Conservation (phyloP, 2,113 vertebrate genomes). For the Alexandromys fortis region DNA sequence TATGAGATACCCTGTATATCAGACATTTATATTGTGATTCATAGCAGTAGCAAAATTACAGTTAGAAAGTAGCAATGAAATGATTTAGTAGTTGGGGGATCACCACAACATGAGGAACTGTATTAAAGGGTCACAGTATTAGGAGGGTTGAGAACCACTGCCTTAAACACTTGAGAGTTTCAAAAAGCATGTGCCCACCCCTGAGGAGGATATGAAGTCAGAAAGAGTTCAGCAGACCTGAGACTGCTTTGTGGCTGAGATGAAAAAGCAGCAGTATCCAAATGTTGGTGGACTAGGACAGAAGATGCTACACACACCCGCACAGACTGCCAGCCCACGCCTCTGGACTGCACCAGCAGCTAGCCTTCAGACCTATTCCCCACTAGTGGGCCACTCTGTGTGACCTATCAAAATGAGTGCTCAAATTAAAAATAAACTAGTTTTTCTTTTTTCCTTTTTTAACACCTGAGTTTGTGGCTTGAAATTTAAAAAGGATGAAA, state of each 20-base stretch:
- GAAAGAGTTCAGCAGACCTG: background rate
- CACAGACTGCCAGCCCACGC: background rate
- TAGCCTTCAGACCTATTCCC: background rate
- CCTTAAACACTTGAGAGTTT: background rate
- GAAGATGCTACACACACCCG: background rate
- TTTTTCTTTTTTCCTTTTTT: background rate
- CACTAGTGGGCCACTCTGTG: background rate
- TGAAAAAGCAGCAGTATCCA: background rate
- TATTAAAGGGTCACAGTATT: background rate
- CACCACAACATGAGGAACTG: background rate
- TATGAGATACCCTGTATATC: background rate
- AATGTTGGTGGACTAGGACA: background rate
- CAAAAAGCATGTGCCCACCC: background rate
- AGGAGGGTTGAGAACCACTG: background rate
- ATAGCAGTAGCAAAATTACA: background rate
- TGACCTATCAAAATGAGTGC: background rate
- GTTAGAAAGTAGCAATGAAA: background rate
- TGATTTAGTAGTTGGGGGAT: background rate
- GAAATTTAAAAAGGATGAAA: slow-evolving; percentile 35
- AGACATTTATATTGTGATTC: background rate
- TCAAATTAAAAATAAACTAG: slow-evolving; percentile 29
- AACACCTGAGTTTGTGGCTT: background rate
- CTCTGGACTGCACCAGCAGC: background rate
- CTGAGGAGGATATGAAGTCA: background rate
- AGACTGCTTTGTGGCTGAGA: background rate